Evolutionary conservation across 2,797 vertebrate genomes (phyloP).

Genomic region (Gouania willdenowi): DNA sequence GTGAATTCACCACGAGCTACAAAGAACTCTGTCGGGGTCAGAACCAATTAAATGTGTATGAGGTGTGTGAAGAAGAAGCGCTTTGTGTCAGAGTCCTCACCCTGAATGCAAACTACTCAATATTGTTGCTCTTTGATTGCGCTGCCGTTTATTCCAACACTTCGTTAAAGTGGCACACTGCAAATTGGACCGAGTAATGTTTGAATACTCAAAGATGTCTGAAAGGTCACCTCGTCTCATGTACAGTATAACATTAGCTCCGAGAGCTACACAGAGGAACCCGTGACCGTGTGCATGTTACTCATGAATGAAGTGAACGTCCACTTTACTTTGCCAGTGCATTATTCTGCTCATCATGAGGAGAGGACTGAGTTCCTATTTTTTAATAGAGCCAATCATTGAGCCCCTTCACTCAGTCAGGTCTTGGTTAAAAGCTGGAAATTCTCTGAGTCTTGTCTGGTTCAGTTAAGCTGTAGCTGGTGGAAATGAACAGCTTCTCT

Average conservation of each 20-base stretch:
- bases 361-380: background rate
- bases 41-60: constrained; percentile 84
- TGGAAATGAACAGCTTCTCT: constrained; percentile 21
- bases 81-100: background rate
- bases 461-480: constrained; percentile 13
- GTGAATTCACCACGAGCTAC: constrained; percentile 92
- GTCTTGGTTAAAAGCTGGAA: constrained; percentile 25
- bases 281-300: too few species aligned
- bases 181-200: too few species aligned
- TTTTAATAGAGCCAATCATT: constrained; percentile 16
- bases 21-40: constrained; percentile 87
- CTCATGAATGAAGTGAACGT: constrained; percentile 4
- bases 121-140: background rate
- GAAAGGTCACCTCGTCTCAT: too few species aligned
- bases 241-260: too few species aligned
- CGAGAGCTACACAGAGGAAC: too few species aligned
- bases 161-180: background rate
- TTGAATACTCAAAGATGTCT: too few species aligned
- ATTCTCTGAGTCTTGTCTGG: background rate
- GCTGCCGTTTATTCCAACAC: background rate
- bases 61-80: constrained; percentile 70
- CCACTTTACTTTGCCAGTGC: constrained; percentile 2
- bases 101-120: background rate
- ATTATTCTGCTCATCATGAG: background rate
- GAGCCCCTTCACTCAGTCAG: constrained; percentile 12